Base-by-base conservation (phyloP, 2,113 vertebrate genomes). In the Numida meleagris region DNA sequence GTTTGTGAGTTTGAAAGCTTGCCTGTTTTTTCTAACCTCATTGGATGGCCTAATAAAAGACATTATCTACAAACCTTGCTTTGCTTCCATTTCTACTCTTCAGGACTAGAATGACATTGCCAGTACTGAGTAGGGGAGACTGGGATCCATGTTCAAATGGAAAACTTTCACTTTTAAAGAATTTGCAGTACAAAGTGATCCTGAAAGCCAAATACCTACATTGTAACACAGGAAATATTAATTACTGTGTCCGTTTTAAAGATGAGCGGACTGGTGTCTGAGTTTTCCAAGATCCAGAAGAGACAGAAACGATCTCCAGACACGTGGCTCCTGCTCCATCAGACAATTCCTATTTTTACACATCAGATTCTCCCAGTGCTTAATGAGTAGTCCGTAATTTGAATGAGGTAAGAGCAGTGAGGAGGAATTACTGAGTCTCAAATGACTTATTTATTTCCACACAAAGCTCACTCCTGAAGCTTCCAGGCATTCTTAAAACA, bases 401-500 rank as follows among this genome's bases (percentile, higher is more conserved):
- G 65, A 68, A 78, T 88, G 82, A 96, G 85, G 85, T 91, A 93
- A 81, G 92, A 88, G 57, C 81, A 87, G 65, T 0, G 11, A 90
- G 81, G 63, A 93, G 86, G 90, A 87, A 94, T 80, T 50, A 77
- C 77, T 9, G 77, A 80, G 81, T 63, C 86, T 95, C 50, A 0
- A 38, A 70, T 76, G 59, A 86, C 51, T 96, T 72, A 57, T 86
- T 96, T 76, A 77, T 89, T 33, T n/a, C 58, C 74, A 77, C 74
- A 27, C 36, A n/a, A 31, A 43, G 45, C 83, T 66, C 88, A 1
- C 27, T 89, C 77, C 83, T 87, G 90, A 14, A 89, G 91, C 94
- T 90, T 59, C 81, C 93, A 95, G 86, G 88, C 90, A 89, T 71
- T 92, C 92, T 92, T 71, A 2, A 73, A 94, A 73, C 92, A 87